Evolutionary conservation across 2,797 vertebrate species (phyloP), one percentile per base, ranked within the genome.

Genomic region (Valencia hispanica): DNA sequence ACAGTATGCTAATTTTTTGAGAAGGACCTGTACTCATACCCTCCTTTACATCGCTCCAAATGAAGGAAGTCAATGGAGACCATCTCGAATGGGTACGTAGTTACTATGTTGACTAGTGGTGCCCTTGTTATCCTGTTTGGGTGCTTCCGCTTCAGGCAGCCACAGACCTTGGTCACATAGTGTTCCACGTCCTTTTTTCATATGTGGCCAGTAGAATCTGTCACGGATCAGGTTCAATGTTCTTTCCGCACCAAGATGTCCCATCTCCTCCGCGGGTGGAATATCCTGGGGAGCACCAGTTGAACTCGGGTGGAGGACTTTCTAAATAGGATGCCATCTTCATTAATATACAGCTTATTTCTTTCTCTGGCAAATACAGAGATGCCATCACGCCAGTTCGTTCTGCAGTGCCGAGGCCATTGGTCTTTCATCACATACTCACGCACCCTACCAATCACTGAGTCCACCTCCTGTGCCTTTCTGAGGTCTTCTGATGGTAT

Each of bases 261-360:
- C 55, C 41, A 73, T 73, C 34, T 73, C 72, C 41, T 61, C 39
- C 32, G 55, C 18, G 47, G 55, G 17, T 73, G 71, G 22, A 73
- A 73, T 9, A 53, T 12, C 43, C 32, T 59, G 17, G 74, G 51
- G 9, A 59, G 53, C 20, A 76, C 66, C 0, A 76, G 66, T 39
- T 74, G 65, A 30, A 43, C 27, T 27, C 6, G 12, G 2, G n/a
- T 39, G 2, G 5, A 8, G 63, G 86, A 68, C 22, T 72, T 85
- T 3, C 78, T 43, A 3, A 70, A 72, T 0, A 88, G 36, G 8
- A 83, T 45, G 5, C 68, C 71, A 30, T 84, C 57, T 5, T 72
- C 9, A 17, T 81, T 45, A 10, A 82, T 1, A 39, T 30, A 74
- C 47, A 87, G 6, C 18, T 51, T 77, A 0, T 74, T 72, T 27